Evolutionary conservation across 2,797 vertebrate species (phyloP).

Genomic region (Macropus fuliginosus): DNA sequence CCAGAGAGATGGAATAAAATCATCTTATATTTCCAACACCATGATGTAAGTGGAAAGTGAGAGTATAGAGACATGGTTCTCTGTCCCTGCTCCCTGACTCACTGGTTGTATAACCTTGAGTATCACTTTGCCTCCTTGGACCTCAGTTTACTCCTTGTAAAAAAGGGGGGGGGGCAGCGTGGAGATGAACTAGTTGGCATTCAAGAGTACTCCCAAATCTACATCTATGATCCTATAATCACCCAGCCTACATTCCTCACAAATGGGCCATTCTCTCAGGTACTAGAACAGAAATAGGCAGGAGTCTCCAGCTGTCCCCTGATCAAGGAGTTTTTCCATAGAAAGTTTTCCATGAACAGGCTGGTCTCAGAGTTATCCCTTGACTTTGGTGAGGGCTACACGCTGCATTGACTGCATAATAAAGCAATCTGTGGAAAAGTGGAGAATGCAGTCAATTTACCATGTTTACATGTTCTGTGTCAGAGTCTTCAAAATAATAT

Average conservation of each 20-base stretch:
- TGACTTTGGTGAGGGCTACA: neutral
- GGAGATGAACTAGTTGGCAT: neutral
- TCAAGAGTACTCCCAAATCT: neutral
- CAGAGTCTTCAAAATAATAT: neutral
- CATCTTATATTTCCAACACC: neutral
- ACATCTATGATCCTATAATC: neutral
- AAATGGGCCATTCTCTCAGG: neutral
- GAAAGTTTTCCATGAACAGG: neutral
- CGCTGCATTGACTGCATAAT: constrained; percentile 15
- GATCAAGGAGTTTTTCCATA: neutral
- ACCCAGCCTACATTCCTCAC: neutral
- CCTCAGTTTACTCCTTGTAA: neutral
- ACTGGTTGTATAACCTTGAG: neutral
- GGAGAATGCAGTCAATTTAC: constrained; percentile 32
- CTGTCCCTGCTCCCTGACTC: neutral
- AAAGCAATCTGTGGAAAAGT: constrained; percentile 33
- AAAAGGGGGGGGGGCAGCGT: neutral
- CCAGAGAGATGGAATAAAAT: neutral
- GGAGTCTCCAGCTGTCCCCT: neutral
- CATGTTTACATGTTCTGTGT: neutral
- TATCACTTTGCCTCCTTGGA: neutral
- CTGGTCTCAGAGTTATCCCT: neutral
- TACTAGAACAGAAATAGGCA: neutral
- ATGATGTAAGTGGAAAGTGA: neutral
- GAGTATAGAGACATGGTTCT: neutral